Evolutionary conservation across 2,888 invertebrate genomes (phyloP), one percentile per base, ranked within the genome.

Genomic region (Leptothorax acervorum): DNA sequence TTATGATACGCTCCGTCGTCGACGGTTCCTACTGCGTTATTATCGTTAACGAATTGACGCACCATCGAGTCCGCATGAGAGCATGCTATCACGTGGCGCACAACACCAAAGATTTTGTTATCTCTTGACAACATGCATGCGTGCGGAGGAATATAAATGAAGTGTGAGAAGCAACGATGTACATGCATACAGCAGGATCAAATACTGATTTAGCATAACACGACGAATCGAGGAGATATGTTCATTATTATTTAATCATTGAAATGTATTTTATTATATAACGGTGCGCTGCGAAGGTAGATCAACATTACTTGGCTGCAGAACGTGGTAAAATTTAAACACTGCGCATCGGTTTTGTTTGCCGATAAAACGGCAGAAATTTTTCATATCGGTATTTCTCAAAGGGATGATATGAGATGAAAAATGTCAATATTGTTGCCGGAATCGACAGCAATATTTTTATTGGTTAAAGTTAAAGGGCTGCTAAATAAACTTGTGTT

Each of bases 391-490:
- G 18, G 15, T 28, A 62, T 81, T 71, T 62, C 73, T 81, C 73
- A 81, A 81, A 81, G 51, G 73, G 79, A 79, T 70, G 48, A 60
- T 48, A 35, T 15, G 18, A 23, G 18, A 71, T 60, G 79, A 35
- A 73, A 81, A 81, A 81, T 79, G 79, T 79, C 79, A 71, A 79
- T 73, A 73, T 73, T 60, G 79, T 60, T 81, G 12, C 73, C 60
- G 15, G 53, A 73, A 60, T 81, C 60, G 73, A 81, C 79, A 62
- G 71, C 35, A 28, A 51, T 71, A 81, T 81, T 81, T 73, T 48
- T 81, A 73, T 73, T 73, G 70, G 71, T 62, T 60, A 75, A 75
- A 75, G 74, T 48, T 63, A 81, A 81, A 81, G 60, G n/a, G 35
- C 35, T 60, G 60, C 39, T 73, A 81, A 81, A 81, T 73, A 81